Base-by-base conservation (phyloP, 2,888 invertebrate genomes). In the Latrodectus elegans region DNA sequence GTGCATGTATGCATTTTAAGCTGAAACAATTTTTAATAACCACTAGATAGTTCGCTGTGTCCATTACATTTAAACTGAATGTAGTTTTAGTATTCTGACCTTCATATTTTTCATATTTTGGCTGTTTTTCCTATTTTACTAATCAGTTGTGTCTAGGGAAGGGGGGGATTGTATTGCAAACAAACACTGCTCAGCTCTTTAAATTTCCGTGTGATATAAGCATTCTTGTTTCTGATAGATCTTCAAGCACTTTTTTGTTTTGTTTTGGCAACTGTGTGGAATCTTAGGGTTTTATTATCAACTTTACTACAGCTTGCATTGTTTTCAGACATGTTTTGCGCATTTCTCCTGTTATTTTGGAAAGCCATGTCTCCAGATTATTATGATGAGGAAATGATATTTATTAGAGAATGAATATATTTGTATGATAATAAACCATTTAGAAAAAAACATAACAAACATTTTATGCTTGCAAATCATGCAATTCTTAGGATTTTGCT, bases 391-490 rank as follows among this genome's bases (percentile, higher is more conserved):
- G 14, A 55, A 55, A 55, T 1, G 10, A 12, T 55, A 55, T 55
- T 55, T 55, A 55, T 55, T 2, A 55, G 14, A 55, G 55, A 0
- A 55, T 14, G 55, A 55, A 55, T 55, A 55, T 55, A 55, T 14
- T 12, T 14, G 55, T 55, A 55, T 55, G 55, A 1, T 55, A 55
- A 55, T 12, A 55, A 55, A 55, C 10, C 10, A 55, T 12, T 12
- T 12, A 55, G 55, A 55, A 14, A 55, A 55, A 55, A 55, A 55
- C 55, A 14, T 2, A 55, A 55, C 55, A 55, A 55, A 55, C 55
- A 55, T 55, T 55, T 55, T 55, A 55, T 55, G 55, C 55, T 55
- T 55, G 55, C 55, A 55, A 55, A 55, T 55, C 55, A 55, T 55
- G 55, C 55, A 55, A 55, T 55, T 0, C 2, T 1, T 10, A 55